Conservation (phyloP, 1,140 invertebrate species). For the Diuraphis noxia region DNA sequence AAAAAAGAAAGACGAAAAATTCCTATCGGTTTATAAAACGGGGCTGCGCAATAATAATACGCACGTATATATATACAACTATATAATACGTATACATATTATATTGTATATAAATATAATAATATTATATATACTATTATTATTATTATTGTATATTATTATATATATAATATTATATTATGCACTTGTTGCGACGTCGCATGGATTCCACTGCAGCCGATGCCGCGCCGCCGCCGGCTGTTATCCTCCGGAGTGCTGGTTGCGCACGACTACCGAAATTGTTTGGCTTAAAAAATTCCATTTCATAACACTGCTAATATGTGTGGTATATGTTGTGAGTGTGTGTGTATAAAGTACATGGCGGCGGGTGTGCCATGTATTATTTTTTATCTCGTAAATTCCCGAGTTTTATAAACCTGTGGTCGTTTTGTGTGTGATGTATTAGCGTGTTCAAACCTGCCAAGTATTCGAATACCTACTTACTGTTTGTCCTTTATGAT, state of each 20-base stretch:
- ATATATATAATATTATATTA: neutral
- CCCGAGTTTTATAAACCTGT: neutral
- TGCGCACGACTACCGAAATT: conserved; percentile 36
- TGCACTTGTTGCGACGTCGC: conserved; percentile 27
- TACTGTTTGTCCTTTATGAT: no score
- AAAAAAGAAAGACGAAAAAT: conserved; percentile 21
- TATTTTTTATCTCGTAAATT: neutral
- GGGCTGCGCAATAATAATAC: conserved; percentile 4
- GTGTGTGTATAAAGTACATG: neutral
- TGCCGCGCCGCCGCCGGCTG: neutral
- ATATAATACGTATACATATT: neutral
- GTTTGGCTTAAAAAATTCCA: conserved; percentile 12
- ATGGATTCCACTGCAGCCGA: neutral
- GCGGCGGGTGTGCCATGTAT: neutral
- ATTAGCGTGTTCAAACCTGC: neutral
- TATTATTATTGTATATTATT: no score
- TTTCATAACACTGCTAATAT: neutral
- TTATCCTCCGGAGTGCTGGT: neutral
- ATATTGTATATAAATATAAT: neutral
- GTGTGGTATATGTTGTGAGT: no score
- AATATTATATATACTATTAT: neutral
- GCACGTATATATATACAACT: neutral
- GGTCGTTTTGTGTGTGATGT: neutral
- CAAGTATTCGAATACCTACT: neutral
- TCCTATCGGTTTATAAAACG: conserved; percentile 23